phyloP scores from a whole-genome alignment of 1,140 invertebrate genomes.

The Drosophila nannoptera region DNA sequence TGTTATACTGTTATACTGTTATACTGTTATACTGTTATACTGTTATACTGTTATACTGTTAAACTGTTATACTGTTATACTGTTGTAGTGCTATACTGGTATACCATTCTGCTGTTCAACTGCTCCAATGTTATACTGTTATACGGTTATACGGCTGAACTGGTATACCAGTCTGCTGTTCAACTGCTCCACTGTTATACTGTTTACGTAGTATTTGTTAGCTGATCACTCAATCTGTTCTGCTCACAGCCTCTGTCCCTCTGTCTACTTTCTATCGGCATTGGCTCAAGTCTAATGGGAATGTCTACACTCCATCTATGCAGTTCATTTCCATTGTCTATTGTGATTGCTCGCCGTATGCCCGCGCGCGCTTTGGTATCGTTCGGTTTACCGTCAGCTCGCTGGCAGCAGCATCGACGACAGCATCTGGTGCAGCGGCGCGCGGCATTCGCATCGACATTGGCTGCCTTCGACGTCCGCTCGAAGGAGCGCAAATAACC shows the following conservation, averaged over 20 bases:
- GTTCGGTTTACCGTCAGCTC: conserved; percentile 27
- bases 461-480: conserved; percentile 1
- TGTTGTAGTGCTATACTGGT: no score
- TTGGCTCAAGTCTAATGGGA: conserved; percentile 19
- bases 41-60: not conserved
- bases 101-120: no score
- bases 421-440: not conserved
- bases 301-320: conserved; percentile 29
- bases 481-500: conserved; percentile 43
- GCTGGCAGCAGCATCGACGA: conserved; percentile 16
- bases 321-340: conserved; percentile 38
- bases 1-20: not conserved
- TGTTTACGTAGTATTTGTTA: no score
- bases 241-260: not conserved
- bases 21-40: not conserved
- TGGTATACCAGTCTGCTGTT: not conserved
- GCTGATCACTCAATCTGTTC: no score
- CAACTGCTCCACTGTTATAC: no score
- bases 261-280: conserved; percentile 17
- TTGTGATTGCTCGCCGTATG: conserved; percentile 16
- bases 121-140: not conserved
- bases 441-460: conserved; percentile 2
- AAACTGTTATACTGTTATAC: not conserved
- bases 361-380: not conserved
- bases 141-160: not conserved